Base-by-base conservation (phyloP, 2,888 invertebrate species). In the Tetragonula carbonaria region DNA sequence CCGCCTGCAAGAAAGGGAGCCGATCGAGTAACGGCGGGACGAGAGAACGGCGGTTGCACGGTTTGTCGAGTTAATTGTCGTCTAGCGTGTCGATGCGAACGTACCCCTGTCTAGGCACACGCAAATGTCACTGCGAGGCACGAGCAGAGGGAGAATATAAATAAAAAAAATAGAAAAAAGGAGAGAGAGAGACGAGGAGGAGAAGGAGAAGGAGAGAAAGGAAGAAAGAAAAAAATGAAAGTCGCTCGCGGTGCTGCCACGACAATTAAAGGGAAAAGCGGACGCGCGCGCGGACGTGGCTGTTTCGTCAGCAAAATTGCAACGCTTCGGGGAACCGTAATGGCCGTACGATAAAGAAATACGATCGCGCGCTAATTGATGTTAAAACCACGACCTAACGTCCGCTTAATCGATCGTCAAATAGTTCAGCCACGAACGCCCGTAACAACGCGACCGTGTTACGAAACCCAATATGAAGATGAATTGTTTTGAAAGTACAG, bases 11-110 rank as follows among this genome's bases (percentile, higher is more conserved):
- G 78, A 80, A 90, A 87, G 86, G 86, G 86, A 75, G 66, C 70
- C 74, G 80, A 76, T 84, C 70, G 73, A 81, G 68, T 50, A 80
- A 72, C 57, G 68, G 74, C 65, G 84, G 84, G 65, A 82, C 63
- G 78, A 81, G 79, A 83, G 85, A 78, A 74, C 74, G 86, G 63
- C 88, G 89, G 89, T 90, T 90, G 90, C 90, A 91, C 88, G 91
- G 92, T 92, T 93, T 92, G 92, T 91, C 90, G 91, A 92, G 93
- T 94, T 94, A 94, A 94, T 94, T 94, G 94, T 94, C 92, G 91
- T 93, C 92, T 94, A 93, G 93, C 94, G 94, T 94, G 94, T 93
- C 92, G 88, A 90, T 90, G 86, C 80, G 86, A 80, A 77, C 78
- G 84, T 88, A 86, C 74, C 82, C 80, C 78, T 87, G 86, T 89